Conservation (phyloP, 2,797 vertebrate species). For the Aplochiton taeniatus region DNA sequence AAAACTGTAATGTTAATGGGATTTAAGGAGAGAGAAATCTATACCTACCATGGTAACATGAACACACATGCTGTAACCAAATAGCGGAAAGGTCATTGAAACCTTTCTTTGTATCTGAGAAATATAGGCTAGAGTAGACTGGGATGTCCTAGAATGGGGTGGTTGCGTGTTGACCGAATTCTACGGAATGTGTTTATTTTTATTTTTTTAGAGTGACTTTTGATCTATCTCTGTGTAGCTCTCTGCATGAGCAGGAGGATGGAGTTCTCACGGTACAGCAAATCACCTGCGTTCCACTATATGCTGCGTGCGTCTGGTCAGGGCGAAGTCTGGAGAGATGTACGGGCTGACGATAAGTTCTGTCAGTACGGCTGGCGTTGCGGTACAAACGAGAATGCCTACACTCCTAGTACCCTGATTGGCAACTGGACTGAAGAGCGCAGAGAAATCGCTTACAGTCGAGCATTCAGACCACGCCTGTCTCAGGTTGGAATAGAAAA, state of each 20-base stretch:
- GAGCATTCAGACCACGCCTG: slow-evolving; percentile 27
- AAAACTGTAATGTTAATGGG: no score
- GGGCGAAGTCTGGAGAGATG: slow-evolving; percentile 48
- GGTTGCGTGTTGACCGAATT: not conserved
- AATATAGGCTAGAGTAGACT: no score
- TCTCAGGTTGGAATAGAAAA: not conserved
- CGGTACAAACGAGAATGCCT: slow-evolving; percentile 43
- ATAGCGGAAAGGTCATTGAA: no score
- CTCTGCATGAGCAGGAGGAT: slow-evolving; percentile 3
- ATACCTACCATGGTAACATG: no score
- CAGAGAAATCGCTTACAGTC: slow-evolving; percentile 20
- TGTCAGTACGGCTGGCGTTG: slow-evolving; percentile 49
- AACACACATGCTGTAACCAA: no score
- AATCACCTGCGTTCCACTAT: slow-evolving; percentile 31
- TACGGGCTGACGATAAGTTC: slow-evolving; percentile 35
- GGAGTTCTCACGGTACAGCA: slow-evolving; percentile 1
- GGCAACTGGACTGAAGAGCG: slow-evolving; percentile 54
- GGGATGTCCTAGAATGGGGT: no score
- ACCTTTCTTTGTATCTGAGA: no score
- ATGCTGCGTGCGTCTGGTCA: slow-evolving; percentile 52
- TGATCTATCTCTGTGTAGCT: not conserved
- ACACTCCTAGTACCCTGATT: slow-evolving; percentile 36
- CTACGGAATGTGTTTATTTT: not conserved
- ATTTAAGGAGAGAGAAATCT: no score
- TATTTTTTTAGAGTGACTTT: not conserved